Conservation (phyloP, 2,113 vertebrate genomes). For the Eolophus roseicapilla region DNA sequence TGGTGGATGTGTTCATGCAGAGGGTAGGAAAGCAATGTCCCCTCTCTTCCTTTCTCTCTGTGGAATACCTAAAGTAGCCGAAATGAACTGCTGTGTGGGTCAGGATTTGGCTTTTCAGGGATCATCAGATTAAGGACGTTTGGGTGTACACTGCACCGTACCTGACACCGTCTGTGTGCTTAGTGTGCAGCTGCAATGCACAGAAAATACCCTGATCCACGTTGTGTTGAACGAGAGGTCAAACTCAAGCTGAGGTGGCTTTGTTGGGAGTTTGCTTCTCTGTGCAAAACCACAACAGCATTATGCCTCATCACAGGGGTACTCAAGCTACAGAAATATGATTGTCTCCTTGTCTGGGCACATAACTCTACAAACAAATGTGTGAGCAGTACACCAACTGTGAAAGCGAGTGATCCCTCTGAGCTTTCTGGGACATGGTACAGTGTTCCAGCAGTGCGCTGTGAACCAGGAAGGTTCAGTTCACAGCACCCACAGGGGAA, state of each 20-base stretch:
- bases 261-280: background rate
- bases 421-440: background rate
- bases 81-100: background rate
- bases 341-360: slow-evolving; percentile 10
- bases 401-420: background rate
- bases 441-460: background rate
- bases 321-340: background rate
- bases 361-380: background rate
- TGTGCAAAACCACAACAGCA: background rate
- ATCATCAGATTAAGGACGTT: background rate
- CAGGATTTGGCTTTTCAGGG: background rate
- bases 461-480: background rate
- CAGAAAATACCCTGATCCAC: background rate
- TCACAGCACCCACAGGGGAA: background rate
- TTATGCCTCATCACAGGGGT: background rate
- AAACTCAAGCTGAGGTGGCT: background rate
- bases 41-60: background rate
- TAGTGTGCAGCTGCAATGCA: background rate
- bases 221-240: background rate
- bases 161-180: background rate
- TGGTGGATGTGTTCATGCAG: background rate
- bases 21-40: background rate
- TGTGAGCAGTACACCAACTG: background rate
- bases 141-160: background rate
- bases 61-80: background rate